These are phyloP conservation scores for Gymnothorax reevesii DNA, from an alignment of 2,797 vertebrate genomes.

Conservation along the genomic window DNA sequence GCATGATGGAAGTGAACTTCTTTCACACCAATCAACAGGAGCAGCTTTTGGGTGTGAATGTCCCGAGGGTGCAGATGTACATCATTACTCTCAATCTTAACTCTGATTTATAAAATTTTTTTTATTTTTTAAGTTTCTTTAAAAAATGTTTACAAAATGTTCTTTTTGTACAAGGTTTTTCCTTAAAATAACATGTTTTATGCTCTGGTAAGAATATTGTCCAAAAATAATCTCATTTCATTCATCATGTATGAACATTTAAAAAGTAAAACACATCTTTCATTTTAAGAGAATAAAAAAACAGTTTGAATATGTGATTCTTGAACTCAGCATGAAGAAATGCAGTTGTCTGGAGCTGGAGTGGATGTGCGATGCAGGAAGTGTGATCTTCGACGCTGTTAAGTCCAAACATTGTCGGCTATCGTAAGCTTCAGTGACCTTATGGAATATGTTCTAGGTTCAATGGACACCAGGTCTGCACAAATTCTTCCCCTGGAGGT, in stretches of 20 bases:
- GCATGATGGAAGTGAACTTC: neutral
- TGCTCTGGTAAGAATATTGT: slow-evolving; percentile 90
- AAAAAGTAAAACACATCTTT: slow-evolving; percentile 87
- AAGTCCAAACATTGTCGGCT: slow-evolving; percentile 28
- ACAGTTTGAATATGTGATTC: slow-evolving; percentile 15
- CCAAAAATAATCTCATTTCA: slow-evolving; percentile 90
- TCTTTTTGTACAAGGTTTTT: slow-evolving; percentile 80
- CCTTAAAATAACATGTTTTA: slow-evolving; percentile 86
- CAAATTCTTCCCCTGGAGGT: neutral
- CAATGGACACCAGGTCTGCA: neutral
- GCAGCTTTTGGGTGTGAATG: neutral
- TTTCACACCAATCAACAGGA: neutral
- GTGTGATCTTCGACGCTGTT: slow-evolving; percentile 39
- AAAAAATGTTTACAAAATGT: slow-evolving; percentile 89
- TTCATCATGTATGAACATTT: slow-evolving; percentile 85
- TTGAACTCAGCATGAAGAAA: slow-evolving; percentile 71
- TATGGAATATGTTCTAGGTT: neutral
- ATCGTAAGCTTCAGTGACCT: neutral
- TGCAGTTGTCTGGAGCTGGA: slow-evolving; percentile 55
- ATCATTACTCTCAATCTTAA: slow-evolving; percentile 8
- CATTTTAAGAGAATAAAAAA: slow-evolving; percentile 66
- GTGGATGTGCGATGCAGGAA: slow-evolving; percentile 42
- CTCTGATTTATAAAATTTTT: slow-evolving; percentile 38
- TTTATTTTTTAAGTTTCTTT: slow-evolving; percentile 62
- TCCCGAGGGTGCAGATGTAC: neutral